phyloP scores from a whole-genome alignment of 2,888 invertebrate species.

The Drosophila barbarae region DNA sequence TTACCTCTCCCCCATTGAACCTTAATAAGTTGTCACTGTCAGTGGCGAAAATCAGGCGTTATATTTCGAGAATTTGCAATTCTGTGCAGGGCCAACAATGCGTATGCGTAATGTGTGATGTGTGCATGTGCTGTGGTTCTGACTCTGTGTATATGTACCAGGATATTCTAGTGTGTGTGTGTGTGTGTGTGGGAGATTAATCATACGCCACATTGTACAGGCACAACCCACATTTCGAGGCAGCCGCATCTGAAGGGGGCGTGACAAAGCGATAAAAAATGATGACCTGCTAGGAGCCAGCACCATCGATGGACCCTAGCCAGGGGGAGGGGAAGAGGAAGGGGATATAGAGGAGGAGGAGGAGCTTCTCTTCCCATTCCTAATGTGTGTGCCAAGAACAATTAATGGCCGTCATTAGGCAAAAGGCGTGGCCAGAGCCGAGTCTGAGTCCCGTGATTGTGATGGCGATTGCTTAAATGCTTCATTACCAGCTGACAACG shows the following conservation, averaged over 20 bases:
- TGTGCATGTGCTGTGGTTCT: conserved; percentile 1
- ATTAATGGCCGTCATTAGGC: conserved; percentile 43
- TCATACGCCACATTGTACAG: conserved; percentile 66
- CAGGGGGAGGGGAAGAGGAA: not conserved
- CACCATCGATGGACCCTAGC: not conserved
- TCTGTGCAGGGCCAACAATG: conserved; percentile 28
- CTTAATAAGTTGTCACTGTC: conserved; percentile 26
- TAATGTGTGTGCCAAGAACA: conserved; percentile 24
- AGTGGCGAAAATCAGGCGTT: not conserved
- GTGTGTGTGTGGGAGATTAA: conserved; percentile 52
- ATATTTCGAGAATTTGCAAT: conserved; percentile 14
- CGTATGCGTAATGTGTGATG: conserved; percentile 54
- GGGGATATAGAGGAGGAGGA: not conserved
- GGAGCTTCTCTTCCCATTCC: not conserved
- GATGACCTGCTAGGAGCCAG: conserved; percentile 36
- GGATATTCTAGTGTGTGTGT: not conserved
- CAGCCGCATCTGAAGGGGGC: conserved; percentile 18
- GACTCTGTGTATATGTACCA: not conserved
- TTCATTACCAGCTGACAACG: conserved; percentile 33
- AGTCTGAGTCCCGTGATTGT: conserved; percentile 2
- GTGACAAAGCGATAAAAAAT: conserved; percentile 65
- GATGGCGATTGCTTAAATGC: conserved; percentile 24
- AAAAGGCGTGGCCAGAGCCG: conserved; percentile 11
- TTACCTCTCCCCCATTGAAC: too few relatives aligned
- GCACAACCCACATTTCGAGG: conserved; percentile 26